Base-by-base conservation (phyloP, 2,888 invertebrate genomes). In the Euphydryas editha region DNA sequence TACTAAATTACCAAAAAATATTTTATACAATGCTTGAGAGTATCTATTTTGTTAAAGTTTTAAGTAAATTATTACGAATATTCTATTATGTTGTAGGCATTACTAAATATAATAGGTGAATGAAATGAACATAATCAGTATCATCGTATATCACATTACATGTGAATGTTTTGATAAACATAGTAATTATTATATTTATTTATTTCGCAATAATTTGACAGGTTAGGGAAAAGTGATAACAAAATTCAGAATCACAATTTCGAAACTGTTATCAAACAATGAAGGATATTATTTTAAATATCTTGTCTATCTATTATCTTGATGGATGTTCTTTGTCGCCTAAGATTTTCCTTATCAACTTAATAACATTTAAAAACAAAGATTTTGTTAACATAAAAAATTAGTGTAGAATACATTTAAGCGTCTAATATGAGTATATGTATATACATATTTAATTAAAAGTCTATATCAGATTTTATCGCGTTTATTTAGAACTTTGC, bases 281-380 rank as follows among this genome's bases (percentile, higher is more conserved):
- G 49, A 51, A 24, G 49, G 49, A 51, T 49, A 51, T 4, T 46
- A 56, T 30, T 37, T 67, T 65, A 44, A 30, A 44, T 44, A 64
- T 70, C 67, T 59, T 51, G 51, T 47, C 62, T 68, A 62, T 67
- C 17, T 47, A 51, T 60, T 65, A 68, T 70, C 59, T 42, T 65
- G 65, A 67, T 68, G 49, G 70, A 68, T 68, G 62, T 49, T 44
- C 39, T 39, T 60, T 44, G 39, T 51, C 44, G 58, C 54, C 24
- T 46, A 30, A 17, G 49, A 42, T 49, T 42, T 24, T 54, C 4
- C 17, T 54, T 51, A 51, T 36, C 54, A 11, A 36, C 36, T 17
- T 36, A 54, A 36, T 30, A 54, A 17, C 17, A 3, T 54, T 17
- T 36, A 11, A 36, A 44, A 44, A n/a, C 15, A 44, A 44, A 39